Conservation (phyloP, 2,888 invertebrate species). For the Chorisops tibialis region DNA sequence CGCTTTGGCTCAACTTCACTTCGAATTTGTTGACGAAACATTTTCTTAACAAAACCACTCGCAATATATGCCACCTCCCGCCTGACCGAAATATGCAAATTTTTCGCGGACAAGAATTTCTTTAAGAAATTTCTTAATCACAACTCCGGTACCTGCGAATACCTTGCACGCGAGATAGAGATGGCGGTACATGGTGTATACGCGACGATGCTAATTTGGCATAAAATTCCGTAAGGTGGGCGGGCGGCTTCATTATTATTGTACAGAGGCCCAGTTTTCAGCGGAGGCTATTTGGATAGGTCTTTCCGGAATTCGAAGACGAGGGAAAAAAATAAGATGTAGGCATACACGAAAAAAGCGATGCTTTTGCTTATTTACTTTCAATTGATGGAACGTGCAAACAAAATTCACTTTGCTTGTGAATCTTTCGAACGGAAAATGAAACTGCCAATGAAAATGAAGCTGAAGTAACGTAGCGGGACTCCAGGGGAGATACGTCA, state of each 20-base stretch:
- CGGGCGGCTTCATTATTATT: slow-evolving; percentile 8
- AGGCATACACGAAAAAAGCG: background rate
- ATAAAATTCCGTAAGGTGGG: background rate
- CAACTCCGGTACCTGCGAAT: background rate
- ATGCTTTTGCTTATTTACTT: slow-evolving; percentile 1
- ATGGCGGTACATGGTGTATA: background rate
- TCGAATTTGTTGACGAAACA: background rate
- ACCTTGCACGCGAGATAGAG: background rate
- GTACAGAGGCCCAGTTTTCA: background rate
- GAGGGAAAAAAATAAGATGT: background rate
- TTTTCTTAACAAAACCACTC: background rate
- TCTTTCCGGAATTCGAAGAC: background rate
- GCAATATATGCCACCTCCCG: background rate
- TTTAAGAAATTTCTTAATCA: background rate
- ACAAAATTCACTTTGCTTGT: slow-evolving; percentile 14
- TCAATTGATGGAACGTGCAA: slow-evolving; percentile 10
- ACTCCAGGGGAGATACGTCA: no score
- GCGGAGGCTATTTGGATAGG: background rate
- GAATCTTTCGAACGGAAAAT: slow-evolving; percentile 5
- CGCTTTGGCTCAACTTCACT: background rate
- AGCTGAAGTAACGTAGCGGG: no score
- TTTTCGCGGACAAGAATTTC: background rate
- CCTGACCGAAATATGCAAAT: slow-evolving; percentile 17
- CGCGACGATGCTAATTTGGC: background rate
- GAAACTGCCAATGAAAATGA: background rate